Conservation (phyloP, 1,140 invertebrate genomes). For the Drosophila miranda region DNA sequence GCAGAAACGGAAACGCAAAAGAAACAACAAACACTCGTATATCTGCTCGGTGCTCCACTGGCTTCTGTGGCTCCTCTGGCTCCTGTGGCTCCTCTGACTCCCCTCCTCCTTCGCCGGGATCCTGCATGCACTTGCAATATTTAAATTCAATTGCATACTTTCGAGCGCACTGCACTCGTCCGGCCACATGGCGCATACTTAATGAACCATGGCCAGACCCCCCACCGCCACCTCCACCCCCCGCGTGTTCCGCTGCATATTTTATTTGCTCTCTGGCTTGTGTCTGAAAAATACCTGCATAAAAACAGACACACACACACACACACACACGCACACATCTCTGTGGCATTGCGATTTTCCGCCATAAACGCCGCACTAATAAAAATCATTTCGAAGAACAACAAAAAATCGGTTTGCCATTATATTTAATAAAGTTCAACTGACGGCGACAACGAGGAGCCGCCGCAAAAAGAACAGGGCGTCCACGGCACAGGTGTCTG, state of each 20-base stretch:
- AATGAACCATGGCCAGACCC: constrained; percentile 54
- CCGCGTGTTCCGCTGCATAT: constrained; percentile 59
- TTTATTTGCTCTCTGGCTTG: constrained; percentile 54
- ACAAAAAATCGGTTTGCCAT: constrained; percentile 54
- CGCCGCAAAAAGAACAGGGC: background rate
- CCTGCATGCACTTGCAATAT: constrained; percentile 66
- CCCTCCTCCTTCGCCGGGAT: background rate
- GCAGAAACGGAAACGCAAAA: constrained; percentile 13
- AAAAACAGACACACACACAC: constrained; percentile 17
- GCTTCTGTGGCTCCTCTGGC: too few species aligned
- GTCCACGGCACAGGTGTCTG: constrained; percentile 15
- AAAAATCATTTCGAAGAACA: constrained; percentile 35
- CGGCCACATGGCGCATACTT: constrained; percentile 73
- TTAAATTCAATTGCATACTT: constrained; percentile 80
- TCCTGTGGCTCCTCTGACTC: too few species aligned
- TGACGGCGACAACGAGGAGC: constrained; percentile 16
- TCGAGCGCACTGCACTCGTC: constrained; percentile 60
- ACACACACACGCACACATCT: background rate
- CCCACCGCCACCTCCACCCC: too few species aligned
- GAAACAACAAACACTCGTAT: background rate
- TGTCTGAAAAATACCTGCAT: constrained; percentile 56
- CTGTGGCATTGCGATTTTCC: constrained; percentile 17
- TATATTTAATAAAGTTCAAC: constrained; percentile 67
- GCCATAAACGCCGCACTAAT: constrained; percentile 39
- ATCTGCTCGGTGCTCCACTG: too few species aligned